A percentile compares a stretch with the other conserved stretches of the same genome.
Evolutionary conservation across 1,140 invertebrate species (phyloP).

Genomic region (Hypothenemus hampei): DNA sequence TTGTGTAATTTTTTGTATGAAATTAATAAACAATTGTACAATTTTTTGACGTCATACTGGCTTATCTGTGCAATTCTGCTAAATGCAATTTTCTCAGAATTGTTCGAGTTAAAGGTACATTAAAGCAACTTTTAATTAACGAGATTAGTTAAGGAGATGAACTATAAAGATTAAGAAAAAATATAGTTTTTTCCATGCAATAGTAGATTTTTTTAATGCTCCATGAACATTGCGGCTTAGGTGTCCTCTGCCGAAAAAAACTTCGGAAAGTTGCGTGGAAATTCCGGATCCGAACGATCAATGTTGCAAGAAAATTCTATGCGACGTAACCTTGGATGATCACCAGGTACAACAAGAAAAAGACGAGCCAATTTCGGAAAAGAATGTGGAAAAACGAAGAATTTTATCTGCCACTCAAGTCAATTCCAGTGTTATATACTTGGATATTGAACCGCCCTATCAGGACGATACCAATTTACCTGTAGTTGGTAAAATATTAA

Average conservation of each 20-base stretch:
- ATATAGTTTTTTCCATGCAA: too few relatives aligned
- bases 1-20: too few relatives aligned
- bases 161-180: too few relatives aligned
- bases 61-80: too few relatives aligned
- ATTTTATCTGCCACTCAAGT: slow-evolving; percentile 42
- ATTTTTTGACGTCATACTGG: too few relatives aligned
- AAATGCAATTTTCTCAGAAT: too few relatives aligned
- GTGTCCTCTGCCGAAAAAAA: slow-evolving; percentile 51
- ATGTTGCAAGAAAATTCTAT: slow-evolving; percentile 78
- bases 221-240: slow-evolving; percentile 41
- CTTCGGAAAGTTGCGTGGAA: slow-evolving; percentile 64
- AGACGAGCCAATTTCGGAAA: slow-evolving; percentile 29
- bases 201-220: too few relatives aligned
- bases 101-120: too few relatives aligned
- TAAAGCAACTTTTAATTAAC: too few relatives aligned
- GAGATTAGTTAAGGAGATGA: too few relatives aligned
- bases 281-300: slow-evolving; percentile 70
- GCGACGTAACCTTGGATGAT: slow-evolving; percentile 71
- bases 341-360: slow-evolving; percentile 54
- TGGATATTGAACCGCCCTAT: slow-evolving; percentile 42
- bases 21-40: too few relatives aligned
- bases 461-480: slow-evolving; percentile 37
- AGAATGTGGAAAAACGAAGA: slow-evolving; percentile 31
- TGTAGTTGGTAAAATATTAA: slow-evolving; percentile 28
- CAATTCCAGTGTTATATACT: slow-evolving; percentile 42